phyloP scores from a whole-genome alignment of 64 coral and sea anemone genomes.

The Actinia tenebrosa region DNA sequence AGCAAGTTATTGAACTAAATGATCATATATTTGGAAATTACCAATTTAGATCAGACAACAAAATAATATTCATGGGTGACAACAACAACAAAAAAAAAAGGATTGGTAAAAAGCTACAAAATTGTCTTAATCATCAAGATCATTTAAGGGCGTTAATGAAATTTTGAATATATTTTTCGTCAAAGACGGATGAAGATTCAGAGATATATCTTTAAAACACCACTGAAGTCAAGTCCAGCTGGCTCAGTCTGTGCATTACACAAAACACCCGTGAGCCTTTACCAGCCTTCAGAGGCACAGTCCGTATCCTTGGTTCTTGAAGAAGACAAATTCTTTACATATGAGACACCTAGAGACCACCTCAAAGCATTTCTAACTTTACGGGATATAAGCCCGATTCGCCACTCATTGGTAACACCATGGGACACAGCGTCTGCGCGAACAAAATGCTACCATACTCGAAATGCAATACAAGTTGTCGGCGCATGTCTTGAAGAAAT shows the following conservation, averaged over 20 bases:
- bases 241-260: too few species aligned
- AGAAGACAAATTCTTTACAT: not conserved
- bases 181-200: too few species aligned
- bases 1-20: too few species aligned
- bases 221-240: too few species aligned
- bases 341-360: slow-evolving; percentile 5
- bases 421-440: slow-evolving; percentile 33
- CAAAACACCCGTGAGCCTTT: slow-evolving; percentile 29
- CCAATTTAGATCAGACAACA: too few species aligned
- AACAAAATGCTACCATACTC: slow-evolving; percentile 28
- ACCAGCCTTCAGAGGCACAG: slow-evolving; percentile 24
- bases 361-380: slow-evolving; percentile 20
- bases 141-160: too few species aligned
- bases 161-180: not conserved
- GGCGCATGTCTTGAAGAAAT: slow-evolving; percentile 24
- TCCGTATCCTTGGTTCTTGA: not conserved
- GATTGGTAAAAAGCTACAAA: too few species aligned
- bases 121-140: too few species aligned
- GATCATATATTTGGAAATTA: too few species aligned
- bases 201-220: too few species aligned
- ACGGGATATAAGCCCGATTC: slow-evolving; percentile 31
- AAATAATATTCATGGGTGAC: too few species aligned
- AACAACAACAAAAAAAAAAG: not conserved
- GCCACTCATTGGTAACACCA: slow-evolving; percentile 9
- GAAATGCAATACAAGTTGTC: slow-evolving; percentile 34